Conservation (phyloP, 2,113 vertebrate species). For the Hassar affinis region DNA sequence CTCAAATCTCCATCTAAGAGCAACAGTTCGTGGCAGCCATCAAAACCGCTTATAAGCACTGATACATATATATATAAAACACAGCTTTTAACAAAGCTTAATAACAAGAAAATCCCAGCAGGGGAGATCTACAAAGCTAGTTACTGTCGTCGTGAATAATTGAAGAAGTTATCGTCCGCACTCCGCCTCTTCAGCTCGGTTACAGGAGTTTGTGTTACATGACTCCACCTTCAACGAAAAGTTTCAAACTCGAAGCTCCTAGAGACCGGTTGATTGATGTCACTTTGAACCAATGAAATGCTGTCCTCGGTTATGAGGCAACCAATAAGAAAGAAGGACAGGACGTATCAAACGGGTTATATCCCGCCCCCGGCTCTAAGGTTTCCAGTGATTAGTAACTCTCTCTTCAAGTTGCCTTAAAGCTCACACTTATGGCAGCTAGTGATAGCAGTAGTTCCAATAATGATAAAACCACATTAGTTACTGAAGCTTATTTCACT, state of each 20-base stretch:
- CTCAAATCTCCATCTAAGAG: conserved; percentile 45
- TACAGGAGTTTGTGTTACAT: conserved; percentile 71
- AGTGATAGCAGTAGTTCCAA: no score
- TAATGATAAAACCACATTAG: no score
- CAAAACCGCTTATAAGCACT: conserved; percentile 41
- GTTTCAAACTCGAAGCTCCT: conserved; percentile 74
- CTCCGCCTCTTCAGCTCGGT: conserved; percentile 64
- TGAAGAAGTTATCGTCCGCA: conserved; percentile 51
- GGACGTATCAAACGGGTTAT: background rate
- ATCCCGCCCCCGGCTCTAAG: background rate
- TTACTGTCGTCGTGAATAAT: conserved; percentile 18
- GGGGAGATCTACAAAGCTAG: background rate
- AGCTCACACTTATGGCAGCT: background rate
- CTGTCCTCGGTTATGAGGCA: conserved; percentile 14
- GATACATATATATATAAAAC: background rate
- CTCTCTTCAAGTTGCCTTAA: background rate
- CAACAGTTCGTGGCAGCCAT: conserved; percentile 9
- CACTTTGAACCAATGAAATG: conserved; percentile 61
- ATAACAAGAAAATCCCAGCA: background rate
- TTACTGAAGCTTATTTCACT: background rate
- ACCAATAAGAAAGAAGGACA: conserved; percentile 59
- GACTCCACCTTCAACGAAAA: conserved; percentile 70
- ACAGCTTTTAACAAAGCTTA: background rate
- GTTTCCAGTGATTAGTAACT: conserved; percentile 2
- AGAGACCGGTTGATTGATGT: conserved; percentile 63